Percentiles rank a stretch among this genome's conserved stretches.
Conservation (phyloP, 2,797 vertebrate species). For the Phrynocephalus forsythii region DNA sequence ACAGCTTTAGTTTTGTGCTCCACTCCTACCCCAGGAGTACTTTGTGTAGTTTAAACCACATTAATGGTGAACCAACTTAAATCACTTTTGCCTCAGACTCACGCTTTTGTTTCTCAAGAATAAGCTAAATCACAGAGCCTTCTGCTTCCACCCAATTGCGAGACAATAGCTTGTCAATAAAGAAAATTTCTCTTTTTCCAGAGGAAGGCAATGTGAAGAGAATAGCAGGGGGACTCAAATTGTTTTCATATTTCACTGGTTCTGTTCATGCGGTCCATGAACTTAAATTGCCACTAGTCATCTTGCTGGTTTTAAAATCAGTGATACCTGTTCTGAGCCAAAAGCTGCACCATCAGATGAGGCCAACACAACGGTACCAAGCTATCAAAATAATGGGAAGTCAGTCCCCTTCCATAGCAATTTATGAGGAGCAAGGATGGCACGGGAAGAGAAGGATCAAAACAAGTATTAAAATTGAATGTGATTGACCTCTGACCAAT, state of each 20-base stretch:
- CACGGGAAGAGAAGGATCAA: neutral
- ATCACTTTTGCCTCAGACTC: neutral
- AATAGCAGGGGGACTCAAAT: rapidly evolving
- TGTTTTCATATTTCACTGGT: constrained; percentile 14
- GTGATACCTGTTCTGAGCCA: neutral
- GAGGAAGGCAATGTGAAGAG: neutral
- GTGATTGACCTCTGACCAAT: constrained; percentile 10
- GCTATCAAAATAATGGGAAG: neutral
- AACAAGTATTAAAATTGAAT: neutral
- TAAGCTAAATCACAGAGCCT: neutral
- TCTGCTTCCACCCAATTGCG: neutral
- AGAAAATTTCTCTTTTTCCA: neutral
- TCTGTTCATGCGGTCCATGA: neutral
- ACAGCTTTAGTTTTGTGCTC: too few relatives aligned
- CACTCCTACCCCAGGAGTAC: too few relatives aligned
- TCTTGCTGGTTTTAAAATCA: constrained; percentile 21
- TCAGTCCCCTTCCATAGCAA: neutral
- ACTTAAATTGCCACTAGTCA: neutral
- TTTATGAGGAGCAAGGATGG: neutral
- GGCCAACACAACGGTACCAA: neutral
- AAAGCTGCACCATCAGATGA: constrained; percentile 12
- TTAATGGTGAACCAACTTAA: neutral
- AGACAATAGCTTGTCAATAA: neutral
- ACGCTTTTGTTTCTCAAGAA: constrained; percentile 1
- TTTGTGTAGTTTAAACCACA: too few relatives aligned